Conservation (phyloP, 2,113 vertebrate genomes). For the Corythoichthys intestinalis region DNA sequence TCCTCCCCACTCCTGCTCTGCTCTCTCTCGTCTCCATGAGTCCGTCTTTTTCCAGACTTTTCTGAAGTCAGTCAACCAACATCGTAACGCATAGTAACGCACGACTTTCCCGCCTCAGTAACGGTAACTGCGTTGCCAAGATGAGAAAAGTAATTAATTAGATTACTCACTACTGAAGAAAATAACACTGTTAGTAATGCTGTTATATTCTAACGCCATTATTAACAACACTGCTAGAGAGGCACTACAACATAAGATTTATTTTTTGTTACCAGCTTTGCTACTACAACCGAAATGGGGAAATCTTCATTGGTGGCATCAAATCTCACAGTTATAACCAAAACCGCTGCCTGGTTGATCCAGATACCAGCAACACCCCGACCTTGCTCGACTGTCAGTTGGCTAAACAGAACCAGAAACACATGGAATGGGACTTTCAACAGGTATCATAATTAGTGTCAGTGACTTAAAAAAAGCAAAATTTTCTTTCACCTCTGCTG, state of each 20-base stretch:
- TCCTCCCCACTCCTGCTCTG: no score
- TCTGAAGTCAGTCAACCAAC: no score
- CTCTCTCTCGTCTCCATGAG: no score
- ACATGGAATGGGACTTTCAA: conserved; percentile 66
- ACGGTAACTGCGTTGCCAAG: no score
- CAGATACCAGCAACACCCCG: conserved; percentile 42
- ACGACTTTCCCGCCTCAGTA: no score
- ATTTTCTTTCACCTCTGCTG: no score
- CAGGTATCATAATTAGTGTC: conserved; percentile 40
- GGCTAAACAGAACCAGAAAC: conserved; percentile 22
- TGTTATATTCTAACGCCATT: background rate
- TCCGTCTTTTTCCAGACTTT: no score
- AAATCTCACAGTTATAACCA: conserved; percentile 35
- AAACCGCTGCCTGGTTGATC: conserved; percentile 59
- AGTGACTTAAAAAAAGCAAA: background rate
- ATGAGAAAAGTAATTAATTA: no score
- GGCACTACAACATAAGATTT: background rate
- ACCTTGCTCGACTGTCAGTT: conserved; percentile 46
- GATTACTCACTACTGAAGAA: no score
- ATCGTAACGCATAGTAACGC: no score
- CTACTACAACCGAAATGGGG: conserved; percentile 35
- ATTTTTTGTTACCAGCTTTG: conserved; percentile 28
- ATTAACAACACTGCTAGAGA: background rate
- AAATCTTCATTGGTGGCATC: conserved; percentile 50
- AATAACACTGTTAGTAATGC: no score